Evolutionary conservation across 2,113 vertebrate species (phyloP).

Genomic region (Epinephelus fuscoguttatus): DNA sequence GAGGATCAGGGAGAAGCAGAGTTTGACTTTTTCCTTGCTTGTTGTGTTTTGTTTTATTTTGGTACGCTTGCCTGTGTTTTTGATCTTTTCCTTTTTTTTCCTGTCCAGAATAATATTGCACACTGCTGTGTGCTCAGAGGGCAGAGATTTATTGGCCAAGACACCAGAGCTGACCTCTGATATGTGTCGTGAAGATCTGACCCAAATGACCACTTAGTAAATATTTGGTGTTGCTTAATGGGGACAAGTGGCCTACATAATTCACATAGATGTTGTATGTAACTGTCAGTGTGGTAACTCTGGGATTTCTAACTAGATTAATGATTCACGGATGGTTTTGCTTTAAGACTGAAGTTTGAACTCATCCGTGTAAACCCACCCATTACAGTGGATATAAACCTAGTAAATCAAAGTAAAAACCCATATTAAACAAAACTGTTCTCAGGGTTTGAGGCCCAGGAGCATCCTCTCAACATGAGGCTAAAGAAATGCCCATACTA

Average conservation of each 20-base stretch:
- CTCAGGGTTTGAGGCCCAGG: not conserved
- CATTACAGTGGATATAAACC: slow-evolving; percentile 23
- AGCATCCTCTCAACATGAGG: not conserved
- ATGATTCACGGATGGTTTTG: slow-evolving; percentile 53
- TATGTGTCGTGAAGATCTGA: slow-evolving; percentile 74
- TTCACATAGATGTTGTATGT: slow-evolving; percentile 57
- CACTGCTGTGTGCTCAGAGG: slow-evolving; percentile 74
- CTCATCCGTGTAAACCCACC: slow-evolving; percentile 9
- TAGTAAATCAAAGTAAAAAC: not conserved
- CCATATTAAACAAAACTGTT: not conserved
- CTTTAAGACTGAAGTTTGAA: slow-evolving; percentile 42
- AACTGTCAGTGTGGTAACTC: slow-evolving; percentile 48
- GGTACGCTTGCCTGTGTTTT: slow-evolving; percentile 73
- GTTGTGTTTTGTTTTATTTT: slow-evolving; percentile 83
- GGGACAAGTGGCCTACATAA: slow-evolving; percentile 72
- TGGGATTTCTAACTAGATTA: slow-evolving; percentile 41
- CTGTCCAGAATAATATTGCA: slow-evolving; percentile 76
- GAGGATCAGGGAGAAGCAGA: slow-evolving; percentile 70
- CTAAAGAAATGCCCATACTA: not conserved
- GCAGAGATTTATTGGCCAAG: slow-evolving; percentile 73
- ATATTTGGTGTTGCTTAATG: slow-evolving; percentile 78
- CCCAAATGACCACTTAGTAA: slow-evolving; percentile 76
- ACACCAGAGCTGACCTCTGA: slow-evolving; percentile 78
- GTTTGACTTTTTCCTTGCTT: slow-evolving; percentile 73
- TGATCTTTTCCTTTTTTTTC: slow-evolving; percentile 68